Conservation (phyloP, 53 echinoderm and acorn worm genomes). For the Luidia sarsii region DNA sequence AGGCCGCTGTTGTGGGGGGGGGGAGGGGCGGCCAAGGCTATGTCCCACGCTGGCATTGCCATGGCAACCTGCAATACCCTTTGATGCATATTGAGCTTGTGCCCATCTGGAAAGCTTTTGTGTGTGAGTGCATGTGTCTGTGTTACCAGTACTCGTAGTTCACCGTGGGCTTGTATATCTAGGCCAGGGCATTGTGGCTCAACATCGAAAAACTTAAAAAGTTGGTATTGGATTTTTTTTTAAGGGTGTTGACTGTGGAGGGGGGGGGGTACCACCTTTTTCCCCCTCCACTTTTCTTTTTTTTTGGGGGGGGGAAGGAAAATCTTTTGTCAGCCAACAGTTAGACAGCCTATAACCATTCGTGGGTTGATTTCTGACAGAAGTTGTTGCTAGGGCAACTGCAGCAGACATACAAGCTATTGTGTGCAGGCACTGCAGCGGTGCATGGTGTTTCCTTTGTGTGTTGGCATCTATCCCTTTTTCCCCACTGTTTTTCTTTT, state of each 20-base stretch:
- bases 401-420: slow-evolving; percentile 6
- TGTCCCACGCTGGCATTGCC: slow-evolving; percentile 49
- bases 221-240: no score
- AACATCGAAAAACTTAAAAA: no score
- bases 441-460: no score
- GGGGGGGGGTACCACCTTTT: no score
- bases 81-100: slow-evolving; percentile 42
- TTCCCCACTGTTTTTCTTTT: no score
- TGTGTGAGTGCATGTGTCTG: background rate
- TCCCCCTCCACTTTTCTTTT: background rate
- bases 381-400: slow-evolving; percentile 40
- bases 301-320: slow-evolving; percentile 36
- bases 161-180: background rate
- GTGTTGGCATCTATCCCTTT: no score
- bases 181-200: no score
- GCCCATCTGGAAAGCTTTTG: slow-evolving; percentile 39
- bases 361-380: slow-evolving; percentile 40
- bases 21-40: background rate
- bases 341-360: slow-evolving; percentile 15
- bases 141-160: background rate
- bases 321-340: slow-evolving; percentile 51
- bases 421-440: background rate
- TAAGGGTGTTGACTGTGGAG: no score
- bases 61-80: slow-evolving; percentile 42
- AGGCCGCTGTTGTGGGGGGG: no score